Conservation (phyloP, 2,797 vertebrate genomes). For the Gallinago solitaria region DNA sequence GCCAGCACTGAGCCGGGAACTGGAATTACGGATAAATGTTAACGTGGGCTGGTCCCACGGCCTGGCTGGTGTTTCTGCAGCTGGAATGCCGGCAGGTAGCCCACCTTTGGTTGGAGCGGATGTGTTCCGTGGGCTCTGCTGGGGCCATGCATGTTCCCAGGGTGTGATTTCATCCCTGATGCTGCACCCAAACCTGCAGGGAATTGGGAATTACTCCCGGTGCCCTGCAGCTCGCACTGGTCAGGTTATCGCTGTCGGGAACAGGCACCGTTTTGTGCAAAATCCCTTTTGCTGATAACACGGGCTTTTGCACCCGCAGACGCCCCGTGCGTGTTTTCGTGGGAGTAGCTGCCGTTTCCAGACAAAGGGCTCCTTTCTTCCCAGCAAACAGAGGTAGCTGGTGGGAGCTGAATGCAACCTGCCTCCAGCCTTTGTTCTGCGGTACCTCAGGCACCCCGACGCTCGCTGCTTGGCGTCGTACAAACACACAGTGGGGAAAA, state of each 20-base stretch:
- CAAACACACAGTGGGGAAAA: neutral
- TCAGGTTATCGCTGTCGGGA: neutral
- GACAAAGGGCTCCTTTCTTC: conserved; percentile 61
- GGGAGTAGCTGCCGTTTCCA: conserved; percentile 5
- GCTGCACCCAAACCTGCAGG: neutral
- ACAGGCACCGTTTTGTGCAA: neutral
- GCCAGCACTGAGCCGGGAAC: rapidly evolving
- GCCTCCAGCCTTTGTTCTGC: conserved; percentile 28
- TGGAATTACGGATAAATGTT: rapidly evolving
- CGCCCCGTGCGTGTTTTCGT: neutral
- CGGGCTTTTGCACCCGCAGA: rapidly evolving
- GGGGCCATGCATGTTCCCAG: rapidly evolving
- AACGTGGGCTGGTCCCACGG: neutral
- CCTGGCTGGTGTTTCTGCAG: rapidly evolving
- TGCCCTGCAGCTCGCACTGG: rapidly evolving
- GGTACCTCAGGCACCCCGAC: neutral
- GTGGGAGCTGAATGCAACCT: conserved; percentile 36
- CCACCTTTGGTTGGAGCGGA: rapidly evolving
- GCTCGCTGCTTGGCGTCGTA: neutral
- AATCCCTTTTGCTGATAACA: rapidly evolving
- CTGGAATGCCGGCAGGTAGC: neutral
- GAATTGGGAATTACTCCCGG: rapidly evolving
- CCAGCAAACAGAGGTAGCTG: conserved; percentile 32
- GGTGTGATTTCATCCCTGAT: neutral
- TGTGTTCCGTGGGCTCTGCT: neutral